A percentile compares a stretch with the other conserved stretches of the same genome.
phyloP scores from a whole-genome alignment of 2,113 vertebrate genomes.

The Thinocorus orbignyianus region DNA sequence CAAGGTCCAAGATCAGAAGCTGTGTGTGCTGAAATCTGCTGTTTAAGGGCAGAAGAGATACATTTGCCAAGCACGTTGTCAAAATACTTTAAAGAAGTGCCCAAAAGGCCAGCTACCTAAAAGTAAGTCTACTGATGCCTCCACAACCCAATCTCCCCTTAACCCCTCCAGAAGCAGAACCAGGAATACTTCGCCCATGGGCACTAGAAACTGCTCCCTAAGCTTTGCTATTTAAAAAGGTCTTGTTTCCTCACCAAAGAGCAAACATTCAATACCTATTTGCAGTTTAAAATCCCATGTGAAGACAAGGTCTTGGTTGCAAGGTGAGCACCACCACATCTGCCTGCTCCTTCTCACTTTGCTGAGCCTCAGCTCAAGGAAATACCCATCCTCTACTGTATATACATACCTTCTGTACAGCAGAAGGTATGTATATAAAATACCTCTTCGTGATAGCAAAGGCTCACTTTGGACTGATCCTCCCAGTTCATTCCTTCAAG shows the following conservation, averaged over 20 bases:
- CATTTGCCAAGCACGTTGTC: not conserved
- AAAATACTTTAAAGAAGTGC: not conserved
- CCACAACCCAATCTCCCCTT: not conserved
- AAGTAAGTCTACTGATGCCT: not conserved
- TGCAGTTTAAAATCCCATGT: not conserved
- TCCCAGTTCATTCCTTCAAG: not conserved
- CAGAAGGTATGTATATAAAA: not conserved
- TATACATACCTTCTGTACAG: too few relatives aligned
- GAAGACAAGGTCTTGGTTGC: not conserved
- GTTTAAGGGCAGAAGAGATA: not conserved
- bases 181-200: not conserved
- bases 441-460: not conserved
- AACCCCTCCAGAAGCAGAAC: not conserved
- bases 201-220: not conserved
- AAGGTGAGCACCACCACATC: not conserved
- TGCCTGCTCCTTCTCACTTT: not conserved
- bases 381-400: not conserved
- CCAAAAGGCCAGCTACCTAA: not conserved
- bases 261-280: not conserved
- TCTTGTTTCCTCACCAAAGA: not conserved
- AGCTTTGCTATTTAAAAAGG: not conserved
- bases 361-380: not conserved
- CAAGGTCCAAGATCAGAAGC: not conserved
- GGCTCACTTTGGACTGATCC: not conserved
- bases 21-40: not conserved